A percentile compares a stretch with the other conserved stretches of the same genome.
phyloP scores from a whole-genome alignment of 30 jellyfish, hydroid and myxozoan species.

The Hydractinia symbiolongicarpus region DNA sequence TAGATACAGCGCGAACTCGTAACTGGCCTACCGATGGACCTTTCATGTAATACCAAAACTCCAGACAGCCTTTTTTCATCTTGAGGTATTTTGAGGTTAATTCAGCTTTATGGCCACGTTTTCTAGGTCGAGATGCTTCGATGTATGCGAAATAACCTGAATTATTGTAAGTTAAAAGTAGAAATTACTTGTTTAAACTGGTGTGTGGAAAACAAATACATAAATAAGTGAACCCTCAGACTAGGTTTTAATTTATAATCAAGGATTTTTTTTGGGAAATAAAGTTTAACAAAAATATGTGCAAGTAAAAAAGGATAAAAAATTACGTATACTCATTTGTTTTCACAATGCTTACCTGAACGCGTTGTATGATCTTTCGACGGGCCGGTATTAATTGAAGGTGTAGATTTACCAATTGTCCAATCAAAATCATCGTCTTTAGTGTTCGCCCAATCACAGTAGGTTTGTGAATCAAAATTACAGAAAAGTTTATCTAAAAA shows the following conservation, averaged over 20 bases:
- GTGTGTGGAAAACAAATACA: no score
- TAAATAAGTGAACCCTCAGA: not conserved
- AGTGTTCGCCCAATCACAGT: slow-evolving; percentile 63
- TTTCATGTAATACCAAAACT: slow-evolving; percentile 81
- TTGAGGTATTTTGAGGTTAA: slow-evolving; percentile 43
- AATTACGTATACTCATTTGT: not conserved
- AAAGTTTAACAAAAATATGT: no score
- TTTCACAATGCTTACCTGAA: slow-evolving; percentile 17
- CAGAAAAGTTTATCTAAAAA: slow-evolving; percentile 56
- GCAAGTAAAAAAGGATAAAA: no score
- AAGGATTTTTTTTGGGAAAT: no score
- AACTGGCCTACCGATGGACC: slow-evolving; percentile 74
- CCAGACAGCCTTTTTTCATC: slow-evolving; percentile 57
- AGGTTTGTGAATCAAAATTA: slow-evolving; percentile 50
- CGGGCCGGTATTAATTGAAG: slow-evolving; percentile 81
- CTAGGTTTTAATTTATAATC: not conserved
- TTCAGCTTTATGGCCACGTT: slow-evolving; percentile 53
- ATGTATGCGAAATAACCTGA: slow-evolving; percentile 72
- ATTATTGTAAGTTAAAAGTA: not conserved
- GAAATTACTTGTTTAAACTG: not conserved
- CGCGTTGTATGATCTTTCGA: slow-evolving; percentile 52
- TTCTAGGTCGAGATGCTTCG: slow-evolving; percentile 70
- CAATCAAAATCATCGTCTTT: slow-evolving; percentile 70
- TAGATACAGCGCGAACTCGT: slow-evolving; percentile 27
- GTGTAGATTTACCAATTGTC: slow-evolving; percentile 64